These are phyloP conservation scores for Polydrusus cervinus DNA, from an alignment of 2,888 invertebrate species.

Conservation along the genomic window DNA sequence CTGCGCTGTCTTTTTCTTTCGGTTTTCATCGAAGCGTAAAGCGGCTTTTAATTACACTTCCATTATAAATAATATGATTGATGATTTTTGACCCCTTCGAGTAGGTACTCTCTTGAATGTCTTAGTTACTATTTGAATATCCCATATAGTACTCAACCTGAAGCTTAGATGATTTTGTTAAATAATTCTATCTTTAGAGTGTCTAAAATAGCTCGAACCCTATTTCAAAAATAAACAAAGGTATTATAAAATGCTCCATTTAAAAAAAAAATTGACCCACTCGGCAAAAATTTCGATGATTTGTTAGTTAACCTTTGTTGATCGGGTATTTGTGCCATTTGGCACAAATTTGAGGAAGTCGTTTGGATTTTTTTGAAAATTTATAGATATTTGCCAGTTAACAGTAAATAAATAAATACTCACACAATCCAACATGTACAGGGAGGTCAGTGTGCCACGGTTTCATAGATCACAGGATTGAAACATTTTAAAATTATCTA, in stretches of 20 bases:
- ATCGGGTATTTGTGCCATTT: conserved; percentile 4
- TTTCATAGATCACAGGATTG: too few species aligned
- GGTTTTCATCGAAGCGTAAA: too few species aligned
- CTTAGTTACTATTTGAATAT: too few species aligned
- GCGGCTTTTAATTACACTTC: too few species aligned
- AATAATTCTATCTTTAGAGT: not conserved
- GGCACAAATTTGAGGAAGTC: conserved; percentile 11
- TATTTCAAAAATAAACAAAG: not conserved
- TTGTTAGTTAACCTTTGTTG: conserved; percentile 3
- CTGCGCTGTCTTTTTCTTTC: too few species aligned
- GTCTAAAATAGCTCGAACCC: not conserved
- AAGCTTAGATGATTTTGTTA: too few species aligned
- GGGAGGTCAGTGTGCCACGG: too few species aligned
- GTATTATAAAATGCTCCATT: not conserved
- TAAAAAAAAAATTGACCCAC: conserved; percentile 5
- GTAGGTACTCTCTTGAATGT: too few species aligned
- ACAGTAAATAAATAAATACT: conserved; percentile 9
- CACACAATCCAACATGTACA: not conserved
- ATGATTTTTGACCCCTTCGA: too few species aligned
- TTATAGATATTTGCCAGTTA: conserved; percentile 6
- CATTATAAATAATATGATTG: too few species aligned
- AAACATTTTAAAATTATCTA: too few species aligned
- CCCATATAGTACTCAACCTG: too few species aligned
- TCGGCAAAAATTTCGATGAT: not conserved
- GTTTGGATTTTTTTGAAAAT: conserved; percentile 4